These are phyloP conservation scores for Cecidostiba fungosa DNA, from an alignment of 2,888 invertebrate species.

Conservation along the genomic window DNA sequence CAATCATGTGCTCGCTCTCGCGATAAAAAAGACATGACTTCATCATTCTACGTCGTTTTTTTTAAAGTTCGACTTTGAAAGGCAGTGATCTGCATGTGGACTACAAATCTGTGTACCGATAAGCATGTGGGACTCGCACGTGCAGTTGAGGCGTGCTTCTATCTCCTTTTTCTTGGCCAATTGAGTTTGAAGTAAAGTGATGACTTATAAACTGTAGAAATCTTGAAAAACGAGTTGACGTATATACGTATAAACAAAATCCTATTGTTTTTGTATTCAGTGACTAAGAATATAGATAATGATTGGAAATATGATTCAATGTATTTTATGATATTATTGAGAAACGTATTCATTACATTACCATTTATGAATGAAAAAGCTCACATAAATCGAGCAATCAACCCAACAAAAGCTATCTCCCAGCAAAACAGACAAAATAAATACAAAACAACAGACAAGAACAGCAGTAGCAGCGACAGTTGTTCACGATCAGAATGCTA, in stretches of 20 bases:
- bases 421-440: not conserved
- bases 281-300: no score
- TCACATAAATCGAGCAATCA: no score
- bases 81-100: not conserved
- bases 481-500: conserved; percentile 26
- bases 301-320: no score
- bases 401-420: not conserved
- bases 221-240: not conserved
- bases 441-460: not conserved
- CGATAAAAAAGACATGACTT: not conserved
- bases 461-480: not conserved
- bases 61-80: not conserved
- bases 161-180: not conserved
- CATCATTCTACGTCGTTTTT: not conserved
- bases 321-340: no score
- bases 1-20: not conserved
- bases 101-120: not conserved
- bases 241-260: no score
- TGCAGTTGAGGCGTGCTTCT: not conserved
- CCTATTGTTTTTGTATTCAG: no score
- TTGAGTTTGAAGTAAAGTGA: not conserved
- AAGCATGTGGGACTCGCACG: not conserved
- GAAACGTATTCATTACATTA: no score
- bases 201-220: not conserved
- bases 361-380: no score